Conservation (phyloP, 2,888 invertebrate species). For the Palloptera scutellata region DNA sequence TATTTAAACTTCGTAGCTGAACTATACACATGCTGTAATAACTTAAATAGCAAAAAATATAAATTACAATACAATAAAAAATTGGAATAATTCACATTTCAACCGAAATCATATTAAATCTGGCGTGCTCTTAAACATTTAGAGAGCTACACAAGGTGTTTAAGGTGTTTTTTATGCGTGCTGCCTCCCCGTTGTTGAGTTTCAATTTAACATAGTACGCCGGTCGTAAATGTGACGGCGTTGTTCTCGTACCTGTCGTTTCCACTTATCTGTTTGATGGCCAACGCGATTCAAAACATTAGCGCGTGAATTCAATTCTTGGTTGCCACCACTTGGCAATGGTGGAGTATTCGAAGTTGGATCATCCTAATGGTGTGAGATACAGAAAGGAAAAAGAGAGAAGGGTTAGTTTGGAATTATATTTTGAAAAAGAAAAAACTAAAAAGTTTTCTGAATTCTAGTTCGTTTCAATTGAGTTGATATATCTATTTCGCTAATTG, state of each 20-base stretch:
- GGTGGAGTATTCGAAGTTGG: constrained; percentile 69
- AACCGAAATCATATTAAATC: too few species aligned
- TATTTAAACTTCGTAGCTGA: too few species aligned
- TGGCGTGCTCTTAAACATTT: too few species aligned
- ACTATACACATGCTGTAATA: too few species aligned
- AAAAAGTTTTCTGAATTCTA: background rate
- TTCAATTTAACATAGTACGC: constrained; percentile 96
- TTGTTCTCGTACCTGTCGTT: constrained; percentile 83
- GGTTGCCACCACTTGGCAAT: constrained; percentile 66
- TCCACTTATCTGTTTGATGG: constrained; percentile 98
- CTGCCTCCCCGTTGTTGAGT: too few species aligned
- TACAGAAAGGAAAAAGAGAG: constrained; percentile 22
- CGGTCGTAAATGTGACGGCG: constrained; percentile 95
- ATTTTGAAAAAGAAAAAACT: background rate
- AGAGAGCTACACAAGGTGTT: too few species aligned
- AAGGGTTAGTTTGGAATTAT: background rate
- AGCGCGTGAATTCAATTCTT: constrained; percentile 77
- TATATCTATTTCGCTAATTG: too few species aligned
- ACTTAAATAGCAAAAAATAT: too few species aligned
- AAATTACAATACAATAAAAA: too few species aligned
- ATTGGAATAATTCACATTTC: too few species aligned
- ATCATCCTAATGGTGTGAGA: constrained; percentile 62
- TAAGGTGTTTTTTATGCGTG: background rate
- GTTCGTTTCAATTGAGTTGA: too few species aligned
- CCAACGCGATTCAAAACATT: constrained; percentile 93